Evolutionary conservation across 2,888 invertebrate genomes (phyloP).

Genomic region (Drosophila sordidula): DNA sequence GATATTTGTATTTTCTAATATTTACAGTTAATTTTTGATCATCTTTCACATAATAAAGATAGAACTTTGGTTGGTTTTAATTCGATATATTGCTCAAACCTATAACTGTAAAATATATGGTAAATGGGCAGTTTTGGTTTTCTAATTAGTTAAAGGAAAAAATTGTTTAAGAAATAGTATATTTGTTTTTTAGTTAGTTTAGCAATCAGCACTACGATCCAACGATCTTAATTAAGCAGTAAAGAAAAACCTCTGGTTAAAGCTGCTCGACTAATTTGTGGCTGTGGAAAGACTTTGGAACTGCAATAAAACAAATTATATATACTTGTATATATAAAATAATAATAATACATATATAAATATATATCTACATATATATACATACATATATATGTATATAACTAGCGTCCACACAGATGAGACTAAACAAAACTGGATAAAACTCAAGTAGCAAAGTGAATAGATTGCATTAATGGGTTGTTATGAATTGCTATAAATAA

Average conservation of each 20-base stretch:
- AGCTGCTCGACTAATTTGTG: not conserved
- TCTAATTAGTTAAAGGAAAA: too few species aligned
- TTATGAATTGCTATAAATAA: conserved; percentile 20
- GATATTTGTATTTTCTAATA: too few species aligned
- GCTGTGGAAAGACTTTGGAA: not conserved
- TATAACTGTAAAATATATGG: too few species aligned
- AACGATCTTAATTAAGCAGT: conserved; percentile 7
- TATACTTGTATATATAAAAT: not conserved
- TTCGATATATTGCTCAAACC: too few species aligned
- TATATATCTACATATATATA: not conserved
- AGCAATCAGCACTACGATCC: not conserved
- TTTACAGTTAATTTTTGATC: too few species aligned
- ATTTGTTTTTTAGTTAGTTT: not conserved
- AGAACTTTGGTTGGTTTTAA: too few species aligned
- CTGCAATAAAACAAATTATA: not conserved
- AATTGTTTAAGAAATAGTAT: too few species aligned
- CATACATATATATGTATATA: not conserved
- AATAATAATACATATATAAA: too few species aligned
- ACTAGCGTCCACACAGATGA: conserved; percentile 2
- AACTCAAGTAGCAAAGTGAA: conserved; percentile 33
- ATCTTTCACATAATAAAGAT: too few species aligned
- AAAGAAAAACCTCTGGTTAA: not conserved
- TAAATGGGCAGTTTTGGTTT: too few species aligned
- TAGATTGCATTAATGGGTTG: conserved; percentile 41
- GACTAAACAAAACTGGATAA: conserved; percentile 34